Conservation (phyloP, 64 coral and sea anemone species). For the Pocillopora verrucosa region DNA sequence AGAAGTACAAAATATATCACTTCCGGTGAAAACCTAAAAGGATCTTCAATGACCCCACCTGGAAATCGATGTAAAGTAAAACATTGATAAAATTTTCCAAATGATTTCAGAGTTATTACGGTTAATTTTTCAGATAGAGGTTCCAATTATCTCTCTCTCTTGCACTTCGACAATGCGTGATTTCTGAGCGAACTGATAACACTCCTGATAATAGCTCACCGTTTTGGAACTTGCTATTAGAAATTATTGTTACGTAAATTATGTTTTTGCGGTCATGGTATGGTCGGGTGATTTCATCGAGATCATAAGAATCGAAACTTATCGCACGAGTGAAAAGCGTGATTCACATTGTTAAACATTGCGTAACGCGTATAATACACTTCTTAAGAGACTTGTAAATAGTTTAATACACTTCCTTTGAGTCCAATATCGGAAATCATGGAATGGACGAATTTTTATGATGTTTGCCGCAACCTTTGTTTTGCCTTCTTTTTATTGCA, state of each 20-base stretch:
- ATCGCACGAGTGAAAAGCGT: no score
- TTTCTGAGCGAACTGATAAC: no score
- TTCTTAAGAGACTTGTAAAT: background rate
- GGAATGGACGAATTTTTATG: background rate
- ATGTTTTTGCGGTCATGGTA: no score
- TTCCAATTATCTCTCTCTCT: background rate
- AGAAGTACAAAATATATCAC: background rate
- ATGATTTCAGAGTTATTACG: background rate
- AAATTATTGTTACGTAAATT: no score
- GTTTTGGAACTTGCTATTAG: no score
- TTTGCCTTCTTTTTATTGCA: no score
- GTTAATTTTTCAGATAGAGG: background rate
- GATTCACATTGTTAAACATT: no score
- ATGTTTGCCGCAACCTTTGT: no score
- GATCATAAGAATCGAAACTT: no score
- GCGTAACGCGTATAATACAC: no score
- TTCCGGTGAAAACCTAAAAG: background rate
- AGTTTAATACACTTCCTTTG: background rate
- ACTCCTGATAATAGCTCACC: no score
- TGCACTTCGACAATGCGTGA: background rate
- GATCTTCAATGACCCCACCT: background rate
- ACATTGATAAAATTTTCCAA: conserved; percentile 5
- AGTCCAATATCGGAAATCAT: background rate
- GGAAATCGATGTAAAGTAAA: background rate
- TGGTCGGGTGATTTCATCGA: no score